phyloP scores from a whole-genome alignment of 2,888 invertebrate genomes.

The Cancer borealis region DNA sequence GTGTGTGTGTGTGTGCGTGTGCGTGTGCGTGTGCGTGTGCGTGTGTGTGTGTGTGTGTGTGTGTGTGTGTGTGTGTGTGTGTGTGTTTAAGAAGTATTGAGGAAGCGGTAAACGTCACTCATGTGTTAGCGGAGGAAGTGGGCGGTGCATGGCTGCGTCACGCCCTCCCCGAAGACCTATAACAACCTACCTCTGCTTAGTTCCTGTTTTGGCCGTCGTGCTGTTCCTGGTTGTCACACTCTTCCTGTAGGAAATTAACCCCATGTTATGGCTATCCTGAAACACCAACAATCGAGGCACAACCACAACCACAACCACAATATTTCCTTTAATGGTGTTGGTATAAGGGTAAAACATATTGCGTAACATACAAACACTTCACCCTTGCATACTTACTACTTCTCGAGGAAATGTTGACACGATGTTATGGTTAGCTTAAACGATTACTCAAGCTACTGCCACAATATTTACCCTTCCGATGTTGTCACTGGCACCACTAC shows the following conservation, averaged over 20 bases:
- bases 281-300: neutral
- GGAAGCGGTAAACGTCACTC: neutral
- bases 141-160: neutral
- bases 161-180: neutral
- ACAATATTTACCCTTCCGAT: neutral
- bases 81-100: neutral
- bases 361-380: neutral
- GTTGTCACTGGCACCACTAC: neutral
- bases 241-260: neutral
- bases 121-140: neutral
- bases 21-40: neutral
- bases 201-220: neutral
- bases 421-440: neutral
- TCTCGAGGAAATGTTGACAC: neutral
- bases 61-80: neutral
- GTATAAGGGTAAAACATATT: neutral
- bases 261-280: neutral
- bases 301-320: neutral
- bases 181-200: neutral
- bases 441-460: neutral
- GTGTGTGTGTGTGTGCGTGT: neutral
- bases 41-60: constrained; percentile 3
- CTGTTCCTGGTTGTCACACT: neutral
- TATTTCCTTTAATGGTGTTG: neutral
- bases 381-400: neutral